A percentile compares a stretch with the other conserved stretches of the same genome.
Evolutionary conservation across 2,113 vertebrate species (phyloP).

Genomic region (Bothrops jararaca): DNA sequence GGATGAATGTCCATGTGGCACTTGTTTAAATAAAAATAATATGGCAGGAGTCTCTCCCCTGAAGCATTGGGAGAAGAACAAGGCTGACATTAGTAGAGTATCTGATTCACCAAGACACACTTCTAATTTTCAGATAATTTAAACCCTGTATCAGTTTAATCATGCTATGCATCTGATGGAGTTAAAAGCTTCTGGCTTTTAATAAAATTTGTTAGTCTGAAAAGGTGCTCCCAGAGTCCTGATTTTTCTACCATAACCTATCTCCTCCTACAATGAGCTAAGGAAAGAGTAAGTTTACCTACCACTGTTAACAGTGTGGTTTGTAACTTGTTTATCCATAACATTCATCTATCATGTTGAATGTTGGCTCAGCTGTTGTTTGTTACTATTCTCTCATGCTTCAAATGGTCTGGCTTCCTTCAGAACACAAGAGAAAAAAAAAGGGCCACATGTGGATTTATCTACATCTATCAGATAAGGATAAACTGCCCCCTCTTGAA

Average conservation of each 20-base stretch:
- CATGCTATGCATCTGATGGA: neutral
- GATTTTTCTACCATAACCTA: neutral
- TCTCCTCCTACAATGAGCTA: neutral
- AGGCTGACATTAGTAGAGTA: too few species aligned
- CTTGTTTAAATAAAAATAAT: neutral
- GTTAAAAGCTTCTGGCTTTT: neutral
- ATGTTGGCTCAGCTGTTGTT: neutral
- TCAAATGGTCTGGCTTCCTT: neutral
- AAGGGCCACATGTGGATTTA: neutral
- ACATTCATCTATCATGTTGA: neutral
- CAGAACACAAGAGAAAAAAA: neutral
- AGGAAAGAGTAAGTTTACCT: neutral
- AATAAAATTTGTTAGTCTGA: neutral
- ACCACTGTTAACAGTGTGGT: neutral
- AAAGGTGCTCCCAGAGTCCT: neutral
- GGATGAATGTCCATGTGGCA: neutral
- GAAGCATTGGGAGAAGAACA: neutral
- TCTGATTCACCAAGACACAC: neutral
- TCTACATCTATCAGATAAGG: neutral
- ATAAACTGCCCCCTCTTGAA: neutral
- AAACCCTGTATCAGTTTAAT: neutral
- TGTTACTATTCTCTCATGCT: neutral
- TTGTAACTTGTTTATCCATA: neutral
- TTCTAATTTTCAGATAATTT: neutral
- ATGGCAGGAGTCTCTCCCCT: neutral